Evolutionary conservation across 1,140 invertebrate species (phyloP).

Genomic region (Drosophila miranda): DNA sequence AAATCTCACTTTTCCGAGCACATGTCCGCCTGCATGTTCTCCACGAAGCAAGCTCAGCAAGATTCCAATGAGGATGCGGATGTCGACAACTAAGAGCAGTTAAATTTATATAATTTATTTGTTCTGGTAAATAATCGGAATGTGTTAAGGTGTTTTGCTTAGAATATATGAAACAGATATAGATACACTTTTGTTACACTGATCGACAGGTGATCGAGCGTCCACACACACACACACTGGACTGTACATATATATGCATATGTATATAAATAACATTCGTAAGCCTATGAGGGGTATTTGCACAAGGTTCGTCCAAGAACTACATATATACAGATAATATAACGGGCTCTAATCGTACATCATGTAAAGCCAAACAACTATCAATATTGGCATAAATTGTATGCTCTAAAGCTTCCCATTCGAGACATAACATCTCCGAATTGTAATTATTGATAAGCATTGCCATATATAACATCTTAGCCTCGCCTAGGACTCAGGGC

Average conservation of each 20-base stretch:
- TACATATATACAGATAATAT: slow-evolving; percentile 27
- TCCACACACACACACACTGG: too few species aligned
- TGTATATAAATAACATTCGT: slow-evolving; percentile 18
- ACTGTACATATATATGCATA: slow-evolving; percentile 1
- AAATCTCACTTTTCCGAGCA: slow-evolving; percentile 45
- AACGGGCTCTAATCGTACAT: slow-evolving; percentile 18
- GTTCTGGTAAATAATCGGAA: slow-evolving; percentile 43
- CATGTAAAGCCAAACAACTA: background rate
- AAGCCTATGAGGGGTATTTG: slow-evolving; percentile 24
- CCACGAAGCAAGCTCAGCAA: slow-evolving; percentile 1
- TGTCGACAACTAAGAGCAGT: background rate
- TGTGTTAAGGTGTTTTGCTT: slow-evolving; percentile 31
- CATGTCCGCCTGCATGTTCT: slow-evolving; percentile 37
- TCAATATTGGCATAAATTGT: slow-evolving; percentile 14
- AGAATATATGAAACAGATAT: slow-evolving; percentile 45
- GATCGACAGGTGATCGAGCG: background rate
- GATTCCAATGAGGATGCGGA: background rate
- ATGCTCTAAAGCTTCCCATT: slow-evolving; percentile 4
- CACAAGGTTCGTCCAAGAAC: slow-evolving; percentile 9
- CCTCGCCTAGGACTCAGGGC: slow-evolving; percentile 21
- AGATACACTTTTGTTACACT: slow-evolving; percentile 30
- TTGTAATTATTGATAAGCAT: too few species aligned
- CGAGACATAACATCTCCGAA: too few species aligned
- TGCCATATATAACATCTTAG: background rate
- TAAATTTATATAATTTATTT: slow-evolving; percentile 34